A percentile compares a stretch with the other conserved stretches of the same genome.
These are phyloP conservation scores for Nipponia nippon DNA, from an alignment of 2,113 vertebrate species.

Conservation along the genomic window DNA sequence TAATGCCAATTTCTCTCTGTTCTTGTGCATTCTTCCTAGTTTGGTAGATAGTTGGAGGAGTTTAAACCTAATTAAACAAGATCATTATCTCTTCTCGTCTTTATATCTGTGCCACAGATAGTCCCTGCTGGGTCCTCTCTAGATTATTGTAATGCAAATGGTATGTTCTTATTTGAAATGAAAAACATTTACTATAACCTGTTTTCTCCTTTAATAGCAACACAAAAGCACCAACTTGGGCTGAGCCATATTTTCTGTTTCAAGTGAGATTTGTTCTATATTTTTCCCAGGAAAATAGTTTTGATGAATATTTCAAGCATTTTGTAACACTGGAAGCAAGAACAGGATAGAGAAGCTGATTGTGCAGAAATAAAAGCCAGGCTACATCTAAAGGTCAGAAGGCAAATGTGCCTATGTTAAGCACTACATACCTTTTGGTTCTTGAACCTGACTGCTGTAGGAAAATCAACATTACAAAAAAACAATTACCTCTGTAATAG, in stretches of 20 bases:
- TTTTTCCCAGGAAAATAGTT: not conserved
- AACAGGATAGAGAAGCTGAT: not conserved
- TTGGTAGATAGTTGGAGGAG: not conserved
- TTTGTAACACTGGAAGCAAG: not conserved
- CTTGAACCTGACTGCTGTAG: not conserved
- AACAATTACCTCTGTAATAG: not conserved
- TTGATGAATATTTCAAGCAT: constrained; percentile 34
- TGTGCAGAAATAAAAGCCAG: not conserved
- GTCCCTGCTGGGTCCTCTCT: not conserved
- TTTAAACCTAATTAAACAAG: not conserved
- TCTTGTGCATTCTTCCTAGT: not conserved
- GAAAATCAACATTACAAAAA: constrained; percentile 7
- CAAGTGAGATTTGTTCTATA: not conserved
- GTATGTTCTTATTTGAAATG: not conserved
- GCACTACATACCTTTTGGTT: not conserved
- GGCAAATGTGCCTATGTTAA: constrained; percentile 14
- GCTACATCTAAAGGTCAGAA: constrained; percentile 8
- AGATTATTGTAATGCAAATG: not conserved
- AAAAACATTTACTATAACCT: not conserved
- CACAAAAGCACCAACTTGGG: not conserved
- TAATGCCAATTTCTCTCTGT: not conserved
- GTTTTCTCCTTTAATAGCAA: not conserved
- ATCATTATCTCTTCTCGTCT: not conserved
- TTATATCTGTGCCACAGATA: not conserved
- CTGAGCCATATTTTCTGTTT: not conserved